Evolutionary conservation across 2,888 invertebrate species (phyloP).

Genomic region (Halictus quadricinctus): DNA sequence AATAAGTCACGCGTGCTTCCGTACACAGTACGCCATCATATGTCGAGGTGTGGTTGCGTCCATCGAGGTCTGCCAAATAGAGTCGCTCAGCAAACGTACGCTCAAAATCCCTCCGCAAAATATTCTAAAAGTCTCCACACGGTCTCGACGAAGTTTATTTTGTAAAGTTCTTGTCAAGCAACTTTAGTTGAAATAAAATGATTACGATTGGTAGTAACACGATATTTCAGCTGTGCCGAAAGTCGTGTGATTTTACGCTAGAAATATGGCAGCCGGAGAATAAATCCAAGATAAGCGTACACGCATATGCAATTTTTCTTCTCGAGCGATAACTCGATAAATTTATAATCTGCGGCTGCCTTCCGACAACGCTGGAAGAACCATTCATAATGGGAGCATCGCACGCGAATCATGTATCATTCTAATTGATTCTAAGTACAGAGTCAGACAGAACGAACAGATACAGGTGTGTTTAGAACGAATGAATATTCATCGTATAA

Average conservation of each 20-base stretch:
- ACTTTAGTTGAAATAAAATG: neutral
- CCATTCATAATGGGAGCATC: conserved; percentile 72
- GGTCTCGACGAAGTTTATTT: neutral
- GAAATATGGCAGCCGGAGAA: neutral
- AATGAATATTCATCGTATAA: conserved; percentile 78
- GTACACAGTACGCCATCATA: neutral
- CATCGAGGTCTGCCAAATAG: neutral
- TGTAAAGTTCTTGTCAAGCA: neutral
- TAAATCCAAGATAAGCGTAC: conserved; percentile 6
- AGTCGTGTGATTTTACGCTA: neutral
- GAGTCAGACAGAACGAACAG: conserved; percentile 59
- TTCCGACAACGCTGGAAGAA: conserved; percentile 62
- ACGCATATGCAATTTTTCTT: conserved; percentile 53
- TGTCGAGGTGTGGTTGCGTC: neutral
- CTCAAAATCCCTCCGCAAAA: neutral
- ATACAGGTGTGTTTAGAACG: conserved; percentile 66
- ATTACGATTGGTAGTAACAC: neutral
- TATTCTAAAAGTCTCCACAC: neutral
- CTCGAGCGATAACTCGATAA: conserved; percentile 66
- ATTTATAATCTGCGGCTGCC: conserved; percentile 66
- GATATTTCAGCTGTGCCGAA: neutral
- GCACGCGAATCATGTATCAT: conserved; percentile 78
- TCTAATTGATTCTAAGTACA: conserved; percentile 78
- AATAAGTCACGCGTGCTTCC: conserved; percentile 5
- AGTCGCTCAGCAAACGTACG: neutral